These are phyloP conservation scores for Yponomeuta sedellus DNA, from an alignment of 2,888 invertebrate species.

Conservation along the genomic window DNA sequence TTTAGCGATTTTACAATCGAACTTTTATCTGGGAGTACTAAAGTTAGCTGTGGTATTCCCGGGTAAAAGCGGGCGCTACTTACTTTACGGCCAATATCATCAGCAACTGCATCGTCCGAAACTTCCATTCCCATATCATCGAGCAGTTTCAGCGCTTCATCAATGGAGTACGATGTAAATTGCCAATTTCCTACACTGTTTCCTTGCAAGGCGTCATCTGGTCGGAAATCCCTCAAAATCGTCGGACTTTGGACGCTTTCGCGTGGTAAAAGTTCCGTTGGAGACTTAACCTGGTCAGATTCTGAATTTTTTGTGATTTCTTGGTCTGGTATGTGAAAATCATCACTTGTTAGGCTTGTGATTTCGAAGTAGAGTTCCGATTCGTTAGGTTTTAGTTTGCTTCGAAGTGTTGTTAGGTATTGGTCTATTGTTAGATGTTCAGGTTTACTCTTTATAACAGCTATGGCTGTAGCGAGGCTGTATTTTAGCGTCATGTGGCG, in stretches of 20 bases:
- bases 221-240: background rate
- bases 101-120: too few species aligned
- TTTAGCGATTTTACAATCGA: too few species aligned
- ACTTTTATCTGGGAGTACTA: too few species aligned
- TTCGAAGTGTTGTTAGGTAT: constrained; percentile 33
- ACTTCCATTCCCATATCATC: background rate
- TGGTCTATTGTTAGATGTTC: constrained; percentile 29
- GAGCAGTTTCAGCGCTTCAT: background rate
- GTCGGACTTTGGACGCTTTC: background rate
- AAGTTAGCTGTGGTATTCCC: too few species aligned
- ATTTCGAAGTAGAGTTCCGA: constrained; percentile 31
- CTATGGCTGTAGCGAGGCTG: constrained; percentile 39
- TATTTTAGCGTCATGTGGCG: constrained; percentile 43
- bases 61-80: too few species aligned
- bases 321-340: constrained; percentile 33
- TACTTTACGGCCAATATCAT: too few species aligned
- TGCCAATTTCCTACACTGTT: too few species aligned
- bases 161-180: background rate
- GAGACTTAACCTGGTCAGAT: background rate
- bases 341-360: constrained; percentile 40
- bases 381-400: constrained; percentile 17
- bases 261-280: background rate
- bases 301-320: constrained; percentile 14
- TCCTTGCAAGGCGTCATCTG: background rate
- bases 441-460: constrained; percentile 45